phyloP scores from a whole-genome alignment of 2,113 vertebrate species.

The Trinectes maculatus region DNA sequence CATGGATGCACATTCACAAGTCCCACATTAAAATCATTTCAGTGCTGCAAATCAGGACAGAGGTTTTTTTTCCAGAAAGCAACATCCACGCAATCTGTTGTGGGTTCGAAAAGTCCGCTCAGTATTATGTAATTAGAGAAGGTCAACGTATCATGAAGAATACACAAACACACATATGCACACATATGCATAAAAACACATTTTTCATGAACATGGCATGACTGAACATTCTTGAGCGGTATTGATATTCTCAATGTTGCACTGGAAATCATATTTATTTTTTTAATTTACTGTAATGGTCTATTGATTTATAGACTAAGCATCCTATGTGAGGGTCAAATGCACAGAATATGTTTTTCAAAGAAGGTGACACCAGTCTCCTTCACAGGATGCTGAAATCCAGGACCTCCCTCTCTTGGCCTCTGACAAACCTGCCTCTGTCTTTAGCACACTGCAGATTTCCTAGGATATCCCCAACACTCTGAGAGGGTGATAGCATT shows the following conservation, averaged over 20 bases:
- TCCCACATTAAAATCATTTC: conserved; percentile 37
- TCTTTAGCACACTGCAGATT: conserved; percentile 47
- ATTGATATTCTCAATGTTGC: background rate
- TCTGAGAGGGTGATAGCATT: conserved; percentile 15
- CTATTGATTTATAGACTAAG: conserved; percentile 4
- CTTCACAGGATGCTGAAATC: conserved; percentile 18
- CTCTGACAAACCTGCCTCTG: conserved; percentile 35
- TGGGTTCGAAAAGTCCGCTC: conserved; percentile 24
- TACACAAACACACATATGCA: conserved; percentile 17
- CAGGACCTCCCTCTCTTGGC: conserved; percentile 19
- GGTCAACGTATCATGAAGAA: conserved; percentile 8
- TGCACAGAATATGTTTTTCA: background rate
- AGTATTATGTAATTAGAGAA: conserved; percentile 28
- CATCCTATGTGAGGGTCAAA: background rate
- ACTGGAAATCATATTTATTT: background rate
- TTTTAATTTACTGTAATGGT: conserved; percentile 17
- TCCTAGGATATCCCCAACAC: conserved; percentile 55
- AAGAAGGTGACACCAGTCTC: background rate
- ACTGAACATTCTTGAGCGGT: background rate
- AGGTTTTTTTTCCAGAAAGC: conserved; percentile 39
- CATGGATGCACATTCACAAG: conserved; percentile 6
- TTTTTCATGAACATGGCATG: conserved; percentile 2
- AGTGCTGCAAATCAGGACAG: conserved; percentile 43
- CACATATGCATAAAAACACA: conserved; percentile 9
- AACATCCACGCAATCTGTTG: conserved; percentile 62